Percentiles rank a stretch among this genome's conserved stretches.
phyloP scores from a whole-genome alignment of 2,888 invertebrate species.

The Suillia variegata region DNA sequence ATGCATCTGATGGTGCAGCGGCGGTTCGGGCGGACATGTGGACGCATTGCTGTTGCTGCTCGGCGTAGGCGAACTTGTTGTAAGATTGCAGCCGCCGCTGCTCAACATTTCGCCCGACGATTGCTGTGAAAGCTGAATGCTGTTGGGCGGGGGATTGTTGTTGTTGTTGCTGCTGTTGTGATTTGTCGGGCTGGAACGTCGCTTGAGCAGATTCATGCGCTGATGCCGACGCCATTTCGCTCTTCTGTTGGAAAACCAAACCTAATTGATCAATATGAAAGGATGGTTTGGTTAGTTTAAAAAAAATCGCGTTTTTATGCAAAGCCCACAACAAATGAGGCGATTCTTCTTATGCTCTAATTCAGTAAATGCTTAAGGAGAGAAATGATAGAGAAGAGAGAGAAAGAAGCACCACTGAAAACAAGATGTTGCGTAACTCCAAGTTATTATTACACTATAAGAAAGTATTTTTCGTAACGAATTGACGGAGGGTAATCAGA shows the following conservation, averaged over 20 bases:
- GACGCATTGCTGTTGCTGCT: slow-evolving; percentile 53
- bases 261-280: slow-evolving; percentile 70
- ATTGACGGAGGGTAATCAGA: too few relatives aligned
- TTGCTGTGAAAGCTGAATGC: slow-evolving; percentile 46
- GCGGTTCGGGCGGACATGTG: slow-evolving; percentile 35
- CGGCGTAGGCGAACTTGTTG: slow-evolving; percentile 51
- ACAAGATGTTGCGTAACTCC: too few relatives aligned
- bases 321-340: slow-evolving; percentile 13
- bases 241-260: slow-evolving; percentile 99
- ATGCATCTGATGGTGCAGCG: slow-evolving; percentile 41
- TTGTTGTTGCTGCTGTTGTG: slow-evolving; percentile 11
- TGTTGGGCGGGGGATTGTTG: slow-evolving; percentile 30
- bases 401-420: too few relatives aligned
- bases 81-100: slow-evolving; percentile 16
- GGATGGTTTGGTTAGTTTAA: slow-evolving; percentile 60
- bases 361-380: too few relatives aligned
- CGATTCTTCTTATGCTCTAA: too few relatives aligned
- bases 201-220: slow-evolving; percentile 91
- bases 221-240: slow-evolving; percentile 97
- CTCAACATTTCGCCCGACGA: slow-evolving; percentile 22
- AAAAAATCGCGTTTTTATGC: slow-evolving; percentile 31
- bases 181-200: slow-evolving; percentile 63
- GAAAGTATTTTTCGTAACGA: too few relatives aligned
- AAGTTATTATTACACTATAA: too few relatives aligned
- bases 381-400: slow-evolving; percentile 6